Conservation (phyloP, 2,797 vertebrate genomes). For the Paratrypauchen microcephalus region DNA sequence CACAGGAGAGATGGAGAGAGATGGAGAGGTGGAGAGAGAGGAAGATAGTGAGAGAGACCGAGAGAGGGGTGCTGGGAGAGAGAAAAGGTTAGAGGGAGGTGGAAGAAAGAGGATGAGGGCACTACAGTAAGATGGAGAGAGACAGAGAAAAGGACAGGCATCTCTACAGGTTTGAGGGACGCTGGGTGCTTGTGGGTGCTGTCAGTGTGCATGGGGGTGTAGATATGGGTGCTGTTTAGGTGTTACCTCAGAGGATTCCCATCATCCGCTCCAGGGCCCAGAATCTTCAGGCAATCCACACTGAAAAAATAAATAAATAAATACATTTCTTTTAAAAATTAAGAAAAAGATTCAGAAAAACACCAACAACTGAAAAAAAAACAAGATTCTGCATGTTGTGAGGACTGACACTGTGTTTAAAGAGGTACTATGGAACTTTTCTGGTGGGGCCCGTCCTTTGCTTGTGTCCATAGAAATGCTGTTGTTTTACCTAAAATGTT, state of each 20-base stretch:
- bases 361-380: no score
- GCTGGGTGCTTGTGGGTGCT: conserved; percentile 32
- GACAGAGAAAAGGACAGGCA: no score
- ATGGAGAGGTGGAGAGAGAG: background rate
- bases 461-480: no score
- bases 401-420: no score
- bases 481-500: no score
- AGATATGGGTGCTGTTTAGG: background rate
- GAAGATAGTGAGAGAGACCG: no score
- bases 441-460: no score
- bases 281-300: conserved; percentile 27
- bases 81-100: no score
- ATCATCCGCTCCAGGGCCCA: conserved; percentile 27
- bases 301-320: conserved; percentile 20
- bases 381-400: no score
- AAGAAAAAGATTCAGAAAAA: background rate
- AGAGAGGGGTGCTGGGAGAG: no score
- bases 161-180: conserved; percentile 47
- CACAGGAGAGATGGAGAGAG: background rate
- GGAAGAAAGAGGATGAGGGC: background rate
- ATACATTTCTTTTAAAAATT: background rate
- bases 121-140: no score
- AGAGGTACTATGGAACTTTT: no score
- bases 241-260: conserved; percentile 37
- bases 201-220: background rate